Evolutionary conservation across 2,888 invertebrate genomes (phyloP).

Genomic region (Margaritifera margaritifera): DNA sequence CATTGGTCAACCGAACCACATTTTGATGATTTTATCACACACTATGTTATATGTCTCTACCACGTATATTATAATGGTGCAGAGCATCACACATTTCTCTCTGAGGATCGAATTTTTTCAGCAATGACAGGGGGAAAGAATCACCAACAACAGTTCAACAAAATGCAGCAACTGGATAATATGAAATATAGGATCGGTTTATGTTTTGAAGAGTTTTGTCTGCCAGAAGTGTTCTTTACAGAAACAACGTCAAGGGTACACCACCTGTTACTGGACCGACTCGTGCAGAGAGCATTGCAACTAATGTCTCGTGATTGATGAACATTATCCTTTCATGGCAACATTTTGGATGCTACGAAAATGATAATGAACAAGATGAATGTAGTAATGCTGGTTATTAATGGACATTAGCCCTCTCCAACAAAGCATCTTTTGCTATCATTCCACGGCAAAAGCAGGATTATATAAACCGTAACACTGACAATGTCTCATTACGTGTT

Average conservation of each 20-base stretch:
- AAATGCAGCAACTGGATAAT: background rate
- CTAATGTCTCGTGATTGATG: no score
- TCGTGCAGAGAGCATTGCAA: background rate
- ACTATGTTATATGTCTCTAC: no score
- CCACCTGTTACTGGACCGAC: background rate
- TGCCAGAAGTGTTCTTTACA: background rate
- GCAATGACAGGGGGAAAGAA: background rate
- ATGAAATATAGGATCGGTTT: constrained; percentile 2
- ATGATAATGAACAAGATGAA: no score
- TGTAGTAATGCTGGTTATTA: background rate
- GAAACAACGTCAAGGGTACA: background rate
- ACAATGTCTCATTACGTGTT: no score
- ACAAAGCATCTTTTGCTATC: background rate
- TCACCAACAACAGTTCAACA: background rate
- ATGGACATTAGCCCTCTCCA: background rate
- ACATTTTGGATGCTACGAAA: no score
- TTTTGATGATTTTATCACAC: no score
- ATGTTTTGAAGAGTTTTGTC: constrained; percentile 9
- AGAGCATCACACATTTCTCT: background rate
- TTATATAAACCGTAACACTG: no score
- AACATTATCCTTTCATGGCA: no score
- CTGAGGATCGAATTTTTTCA: background rate
- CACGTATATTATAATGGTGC: no score
- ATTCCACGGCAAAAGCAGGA: background rate
- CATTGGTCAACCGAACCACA: no score